A percentile compares a stretch with the other conserved stretches of the same genome.
These are phyloP conservation scores for Lerista edwardsae DNA, from an alignment of 2,797 vertebrate genomes.

Conservation along the genomic window DNA sequence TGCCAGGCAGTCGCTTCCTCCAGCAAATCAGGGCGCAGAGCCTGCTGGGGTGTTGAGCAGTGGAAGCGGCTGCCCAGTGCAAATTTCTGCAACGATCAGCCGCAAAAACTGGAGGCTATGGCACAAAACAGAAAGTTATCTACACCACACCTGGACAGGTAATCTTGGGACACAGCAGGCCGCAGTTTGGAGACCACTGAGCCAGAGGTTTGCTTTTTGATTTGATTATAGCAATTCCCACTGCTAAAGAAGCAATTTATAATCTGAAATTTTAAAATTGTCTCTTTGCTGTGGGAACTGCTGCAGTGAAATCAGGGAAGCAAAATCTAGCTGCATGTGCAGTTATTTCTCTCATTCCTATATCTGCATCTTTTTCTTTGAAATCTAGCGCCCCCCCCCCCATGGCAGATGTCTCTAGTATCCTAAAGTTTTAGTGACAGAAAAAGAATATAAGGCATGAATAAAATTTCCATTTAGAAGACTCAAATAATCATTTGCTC, in stretches of 20 bases:
- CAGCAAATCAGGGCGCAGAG: too few relatives aligned
- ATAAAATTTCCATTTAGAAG: neutral
- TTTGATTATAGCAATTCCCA: neutral
- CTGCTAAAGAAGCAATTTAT: neutral
- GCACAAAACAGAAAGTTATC: too few relatives aligned
- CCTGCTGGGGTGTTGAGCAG: too few relatives aligned
- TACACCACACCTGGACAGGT: too few relatives aligned
- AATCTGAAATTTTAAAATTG: neutral
- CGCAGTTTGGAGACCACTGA: too few relatives aligned
- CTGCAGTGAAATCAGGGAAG: neutral
- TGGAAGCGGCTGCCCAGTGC: too few relatives aligned
- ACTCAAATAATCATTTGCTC: neutral
- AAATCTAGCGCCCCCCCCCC: too few relatives aligned
- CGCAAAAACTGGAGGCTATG: too few relatives aligned
- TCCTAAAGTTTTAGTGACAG: neutral
- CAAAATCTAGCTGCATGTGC: neutral
- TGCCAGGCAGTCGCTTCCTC: too few relatives aligned
- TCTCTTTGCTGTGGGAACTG: neutral
- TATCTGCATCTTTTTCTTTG: neutral
- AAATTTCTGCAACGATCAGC: too few relatives aligned
- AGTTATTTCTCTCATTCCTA: neutral
- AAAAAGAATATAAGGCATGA: neutral
- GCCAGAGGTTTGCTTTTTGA: neutral
- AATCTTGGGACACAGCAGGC: too few relatives aligned
- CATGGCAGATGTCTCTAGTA: neutral